Percentiles rank a stretch among this genome's conserved stretches.
These are phyloP conservation scores for Colinus virginianus DNA, from an alignment of 2,113 vertebrate genomes.

Conservation along the genomic window DNA sequence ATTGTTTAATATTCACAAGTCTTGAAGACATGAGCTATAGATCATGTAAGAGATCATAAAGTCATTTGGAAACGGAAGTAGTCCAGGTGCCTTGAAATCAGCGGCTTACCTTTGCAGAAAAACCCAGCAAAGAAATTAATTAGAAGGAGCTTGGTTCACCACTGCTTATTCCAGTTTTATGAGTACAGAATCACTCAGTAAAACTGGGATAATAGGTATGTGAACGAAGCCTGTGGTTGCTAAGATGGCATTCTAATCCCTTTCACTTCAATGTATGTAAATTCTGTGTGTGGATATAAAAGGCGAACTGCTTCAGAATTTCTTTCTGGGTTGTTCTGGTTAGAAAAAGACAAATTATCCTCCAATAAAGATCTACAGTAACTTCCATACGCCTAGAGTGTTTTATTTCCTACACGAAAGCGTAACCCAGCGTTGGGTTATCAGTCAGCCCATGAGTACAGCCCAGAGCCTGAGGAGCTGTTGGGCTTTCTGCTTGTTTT, in stretches of 20 bases:
- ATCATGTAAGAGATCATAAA: constrained; percentile 1
- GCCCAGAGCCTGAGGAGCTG: neutral
- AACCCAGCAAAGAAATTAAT: constrained; percentile 69
- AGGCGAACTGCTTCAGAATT: constrained; percentile 30
- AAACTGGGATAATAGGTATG: constrained; percentile 36
- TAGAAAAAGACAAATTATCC: constrained; percentile 52
- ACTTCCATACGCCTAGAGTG: constrained; percentile 53
- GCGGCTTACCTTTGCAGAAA: constrained; percentile 63
- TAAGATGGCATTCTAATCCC: constrained; percentile 44
- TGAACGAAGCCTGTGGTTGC: constrained; percentile 34
- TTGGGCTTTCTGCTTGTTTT: neutral
- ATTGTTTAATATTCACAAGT: neutral
- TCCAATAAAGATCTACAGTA: constrained; percentile 76
- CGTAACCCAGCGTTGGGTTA: neutral
- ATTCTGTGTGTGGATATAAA: constrained; percentile 30
- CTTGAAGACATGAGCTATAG: neutral
- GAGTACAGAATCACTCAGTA: neutral
- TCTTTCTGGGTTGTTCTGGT: constrained; percentile 72
- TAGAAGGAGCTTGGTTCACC: constrained; percentile 35
- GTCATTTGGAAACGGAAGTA: neutral
- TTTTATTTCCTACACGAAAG: constrained; percentile 68
- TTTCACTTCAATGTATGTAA: constrained; percentile 51
- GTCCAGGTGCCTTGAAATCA: constrained; percentile 38
- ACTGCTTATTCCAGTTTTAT: constrained; percentile 32
- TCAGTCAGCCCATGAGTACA: neutral